Conservation (phyloP, 2,113 vertebrate species). For the Rana temporaria region DNA sequence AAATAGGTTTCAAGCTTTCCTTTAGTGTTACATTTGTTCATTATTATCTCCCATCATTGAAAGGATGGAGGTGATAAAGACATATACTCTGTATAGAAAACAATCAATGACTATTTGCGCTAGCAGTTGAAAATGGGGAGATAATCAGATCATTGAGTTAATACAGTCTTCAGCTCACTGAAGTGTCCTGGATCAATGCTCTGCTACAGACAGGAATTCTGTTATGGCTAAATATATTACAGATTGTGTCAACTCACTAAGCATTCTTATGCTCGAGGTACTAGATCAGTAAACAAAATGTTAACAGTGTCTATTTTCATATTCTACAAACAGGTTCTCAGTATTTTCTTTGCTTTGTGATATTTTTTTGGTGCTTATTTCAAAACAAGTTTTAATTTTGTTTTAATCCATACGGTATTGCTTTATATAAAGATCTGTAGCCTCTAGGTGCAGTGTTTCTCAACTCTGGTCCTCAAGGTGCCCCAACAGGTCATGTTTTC, state of each 20-base stretch:
- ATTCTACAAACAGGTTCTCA: background rate
- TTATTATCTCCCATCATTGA: constrained; percentile 32
- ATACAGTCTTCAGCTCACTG: constrained; percentile 44
- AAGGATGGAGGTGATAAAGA: constrained; percentile 13
- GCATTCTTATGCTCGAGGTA: background rate
- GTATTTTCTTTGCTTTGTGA: too few relatives aligned
- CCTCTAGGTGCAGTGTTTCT: too few relatives aligned
- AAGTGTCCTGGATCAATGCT: constrained; percentile 47
- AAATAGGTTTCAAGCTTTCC: constrained; percentile 16
- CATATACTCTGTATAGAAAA: constrained; percentile 34
- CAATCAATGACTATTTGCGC: constrained; percentile 48
- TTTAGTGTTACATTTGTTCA: constrained; percentile 11
- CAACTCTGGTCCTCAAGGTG: too few relatives aligned
- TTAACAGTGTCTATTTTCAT: background rate
- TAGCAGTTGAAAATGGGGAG: constrained; percentile 43
- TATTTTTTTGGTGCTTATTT: too few relatives aligned
- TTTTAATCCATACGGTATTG: too few relatives aligned
- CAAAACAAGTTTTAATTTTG: too few relatives aligned
- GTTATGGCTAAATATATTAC: constrained; percentile 38
- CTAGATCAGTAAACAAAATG: constrained; percentile 1
- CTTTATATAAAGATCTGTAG: too few relatives aligned
- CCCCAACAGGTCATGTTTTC: too few relatives aligned
- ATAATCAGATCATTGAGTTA: constrained; percentile 50
- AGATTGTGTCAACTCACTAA: background rate
- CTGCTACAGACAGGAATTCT: constrained; percentile 38